Percentiles rank a stretch among this genome's conserved stretches.
Conservation (phyloP, 2,888 invertebrate genomes). For the Tachina fera region DNA sequence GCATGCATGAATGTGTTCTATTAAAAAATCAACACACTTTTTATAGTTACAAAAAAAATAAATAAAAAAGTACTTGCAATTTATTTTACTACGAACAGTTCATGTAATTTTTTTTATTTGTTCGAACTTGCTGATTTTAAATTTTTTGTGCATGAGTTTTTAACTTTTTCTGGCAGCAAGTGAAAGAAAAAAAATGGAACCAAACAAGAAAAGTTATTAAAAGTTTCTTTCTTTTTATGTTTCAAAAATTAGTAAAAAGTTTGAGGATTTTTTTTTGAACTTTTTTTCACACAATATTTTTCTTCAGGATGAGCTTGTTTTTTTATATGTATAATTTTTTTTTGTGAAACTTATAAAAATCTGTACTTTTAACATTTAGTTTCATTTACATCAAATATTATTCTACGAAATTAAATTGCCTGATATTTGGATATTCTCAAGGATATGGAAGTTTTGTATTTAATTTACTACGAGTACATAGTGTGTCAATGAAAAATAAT, state of each 20-base stretch:
- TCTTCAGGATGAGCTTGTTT: background rate
- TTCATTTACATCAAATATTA: background rate
- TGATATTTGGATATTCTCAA: background rate
- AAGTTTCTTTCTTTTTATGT: background rate
- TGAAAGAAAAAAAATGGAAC: background rate
- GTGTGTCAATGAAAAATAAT: too few species aligned
- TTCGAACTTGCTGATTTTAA: conserved; percentile 20
- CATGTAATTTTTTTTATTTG: conserved; percentile 14
- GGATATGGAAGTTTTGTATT: background rate
- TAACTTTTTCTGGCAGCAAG: conserved; percentile 11
- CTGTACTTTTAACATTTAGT: background rate
- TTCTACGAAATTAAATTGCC: background rate
- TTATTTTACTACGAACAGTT: conserved; percentile 25
- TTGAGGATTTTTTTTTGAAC: background rate
- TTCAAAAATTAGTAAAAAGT: conserved; percentile 20
- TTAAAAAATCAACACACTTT: conserved; percentile 6
- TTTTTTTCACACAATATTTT: conserved; percentile 12
- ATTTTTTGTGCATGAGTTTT: conserved; percentile 5
- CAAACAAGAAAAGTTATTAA: conserved; percentile 48
- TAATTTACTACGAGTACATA: background rate
- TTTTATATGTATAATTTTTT: background rate
- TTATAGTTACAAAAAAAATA: background rate
- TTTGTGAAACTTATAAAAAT: background rate
- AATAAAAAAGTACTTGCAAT: conserved; percentile 13
- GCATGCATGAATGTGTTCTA: background rate